These are phyloP conservation scores for Orientallactaga bullata DNA, from an alignment of 2,113 vertebrate genomes.

Conservation along the genomic window DNA sequence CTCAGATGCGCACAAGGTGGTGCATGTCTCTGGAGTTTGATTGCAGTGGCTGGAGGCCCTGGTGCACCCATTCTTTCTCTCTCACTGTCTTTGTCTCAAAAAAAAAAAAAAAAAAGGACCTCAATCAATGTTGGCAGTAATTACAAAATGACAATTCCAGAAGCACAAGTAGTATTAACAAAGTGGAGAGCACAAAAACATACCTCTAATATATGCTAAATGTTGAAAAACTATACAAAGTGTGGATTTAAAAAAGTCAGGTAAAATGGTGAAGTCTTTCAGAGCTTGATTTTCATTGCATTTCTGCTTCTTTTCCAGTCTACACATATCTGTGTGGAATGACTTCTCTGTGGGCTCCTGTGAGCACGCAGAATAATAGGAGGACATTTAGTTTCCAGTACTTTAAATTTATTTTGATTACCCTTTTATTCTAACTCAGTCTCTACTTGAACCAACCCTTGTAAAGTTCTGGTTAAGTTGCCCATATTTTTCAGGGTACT, in stretches of 20 bases:
- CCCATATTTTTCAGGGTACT: constrained; percentile 8
- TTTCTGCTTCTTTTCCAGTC: constrained; percentile 33
- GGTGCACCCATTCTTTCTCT: no score
- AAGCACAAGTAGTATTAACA: neutral
- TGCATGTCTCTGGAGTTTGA: no score
- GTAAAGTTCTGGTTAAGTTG: constrained; percentile 15
- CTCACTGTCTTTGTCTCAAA: no score
- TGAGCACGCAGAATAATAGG: neutral
- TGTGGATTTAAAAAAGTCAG: constrained; percentile 1
- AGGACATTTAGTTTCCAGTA: neutral
- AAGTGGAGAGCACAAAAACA: neutral
- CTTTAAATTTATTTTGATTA: neutral
- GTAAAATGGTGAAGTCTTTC: neutral
- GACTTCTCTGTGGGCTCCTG: neutral
- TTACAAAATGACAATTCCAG: neutral
- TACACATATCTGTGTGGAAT: neutral
- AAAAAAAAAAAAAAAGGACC: neutral
- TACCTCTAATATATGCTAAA: neutral
- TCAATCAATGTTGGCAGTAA: neutral
- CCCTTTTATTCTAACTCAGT: constrained; percentile 20
- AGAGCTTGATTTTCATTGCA: neutral
- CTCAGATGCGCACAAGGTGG: no score
- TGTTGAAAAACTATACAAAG: neutral
- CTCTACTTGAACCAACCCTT: constrained; percentile 16
- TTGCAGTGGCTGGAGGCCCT: no score